Conservation (phyloP, 2,113 vertebrate genomes). For the Fulmarus glacialis region DNA sequence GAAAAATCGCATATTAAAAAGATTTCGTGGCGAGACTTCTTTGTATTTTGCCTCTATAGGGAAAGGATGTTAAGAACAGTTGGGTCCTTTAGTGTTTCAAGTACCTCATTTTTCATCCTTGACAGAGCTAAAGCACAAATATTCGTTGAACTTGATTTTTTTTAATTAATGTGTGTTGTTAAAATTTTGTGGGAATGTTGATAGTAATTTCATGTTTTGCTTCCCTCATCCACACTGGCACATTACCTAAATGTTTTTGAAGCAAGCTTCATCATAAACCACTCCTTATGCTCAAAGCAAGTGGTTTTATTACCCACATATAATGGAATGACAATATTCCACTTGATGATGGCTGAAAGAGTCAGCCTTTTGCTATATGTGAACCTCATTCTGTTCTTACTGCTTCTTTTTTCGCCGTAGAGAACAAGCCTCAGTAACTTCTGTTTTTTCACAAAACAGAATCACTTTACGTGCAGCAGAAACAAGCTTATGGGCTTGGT, state of each 20-base stretch:
- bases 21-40: not conserved
- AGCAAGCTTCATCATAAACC: not conserved
- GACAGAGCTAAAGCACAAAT: not conserved
- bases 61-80: not conserved
- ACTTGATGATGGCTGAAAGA: not conserved
- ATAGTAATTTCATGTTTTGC: not conserved
- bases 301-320: not conserved
- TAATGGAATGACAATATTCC: not conserved
- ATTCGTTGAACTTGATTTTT: not conserved
- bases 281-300: not conserved
- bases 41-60: not conserved
- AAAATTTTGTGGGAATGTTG: not conserved
- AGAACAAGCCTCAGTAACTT: not conserved
- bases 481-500: not conserved
- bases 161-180: not conserved
- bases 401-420: not conserved
- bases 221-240: not conserved
- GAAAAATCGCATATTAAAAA: not conserved
- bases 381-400: not conserved
- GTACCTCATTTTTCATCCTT: not conserved
- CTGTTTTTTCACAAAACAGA: not conserved
- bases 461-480: not conserved
- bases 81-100: not conserved
- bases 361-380: not conserved
- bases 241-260: not conserved